Evolutionary conservation across 2,888 invertebrate genomes (phyloP).

Genomic region (Branchipolynoe longqiensis): DNA sequence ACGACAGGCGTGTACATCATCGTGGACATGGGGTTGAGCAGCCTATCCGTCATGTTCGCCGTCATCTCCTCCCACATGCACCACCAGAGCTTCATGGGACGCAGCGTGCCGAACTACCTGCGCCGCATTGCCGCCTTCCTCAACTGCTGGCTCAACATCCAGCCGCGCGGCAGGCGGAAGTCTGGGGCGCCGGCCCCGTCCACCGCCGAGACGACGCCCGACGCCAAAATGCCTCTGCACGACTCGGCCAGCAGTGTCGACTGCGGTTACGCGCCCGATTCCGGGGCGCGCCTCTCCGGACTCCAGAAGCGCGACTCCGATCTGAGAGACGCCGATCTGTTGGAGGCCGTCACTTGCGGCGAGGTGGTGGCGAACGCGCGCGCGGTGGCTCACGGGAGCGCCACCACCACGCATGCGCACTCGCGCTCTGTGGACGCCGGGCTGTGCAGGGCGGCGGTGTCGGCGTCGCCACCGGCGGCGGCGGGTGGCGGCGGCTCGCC

Average conservation of each 20-base stretch:
- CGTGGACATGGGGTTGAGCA: slow-evolving; percentile 84
- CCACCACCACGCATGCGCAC: slow-evolving; percentile 4
- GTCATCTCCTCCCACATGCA: slow-evolving; percentile 85
- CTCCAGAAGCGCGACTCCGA: too few species aligned
- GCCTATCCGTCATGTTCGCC: slow-evolving; percentile 84
- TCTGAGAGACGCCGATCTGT: not conserved
- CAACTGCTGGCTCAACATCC: slow-evolving; percentile 9
- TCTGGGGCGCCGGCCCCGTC: slow-evolving; percentile 6
- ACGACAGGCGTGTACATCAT: slow-evolving; percentile 84
- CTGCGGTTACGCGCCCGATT: too few species aligned
- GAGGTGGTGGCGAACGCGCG: slow-evolving; percentile 4
- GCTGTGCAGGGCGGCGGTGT: not conserved
- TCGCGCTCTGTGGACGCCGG: slow-evolving; percentile 1
- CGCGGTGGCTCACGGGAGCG: slow-evolving; percentile 12
- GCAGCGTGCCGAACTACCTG: slow-evolving; percentile 59
- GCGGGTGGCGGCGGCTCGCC: not conserved
- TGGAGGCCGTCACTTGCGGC: not conserved
- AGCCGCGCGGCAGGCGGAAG: slow-evolving; percentile 9
- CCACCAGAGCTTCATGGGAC: slow-evolving; percentile 82
- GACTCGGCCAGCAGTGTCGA: slow-evolving; percentile 58
- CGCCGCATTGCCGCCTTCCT: slow-evolving; percentile 25
- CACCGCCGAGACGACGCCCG: slow-evolving; percentile 53
- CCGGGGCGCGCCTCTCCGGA: too few species aligned
- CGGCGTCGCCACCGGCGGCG: not conserved
- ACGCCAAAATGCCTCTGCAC: slow-evolving; percentile 58